Evolutionary conservation across 2,797 vertebrate species (phyloP).

Genomic region (Peromyscus attwateri): DNA sequence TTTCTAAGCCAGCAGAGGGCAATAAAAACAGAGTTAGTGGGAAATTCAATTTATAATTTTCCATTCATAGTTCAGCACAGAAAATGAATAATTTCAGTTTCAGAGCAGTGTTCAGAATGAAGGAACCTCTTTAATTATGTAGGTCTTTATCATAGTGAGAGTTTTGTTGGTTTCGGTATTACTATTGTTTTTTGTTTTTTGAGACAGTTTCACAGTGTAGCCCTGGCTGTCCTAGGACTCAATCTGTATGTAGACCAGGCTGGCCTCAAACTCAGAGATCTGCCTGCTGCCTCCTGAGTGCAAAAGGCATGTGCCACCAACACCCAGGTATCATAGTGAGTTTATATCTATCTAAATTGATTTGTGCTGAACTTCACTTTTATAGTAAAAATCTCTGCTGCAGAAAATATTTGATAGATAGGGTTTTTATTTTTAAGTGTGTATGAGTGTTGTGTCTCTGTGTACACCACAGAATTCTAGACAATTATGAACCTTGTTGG

Average conservation of each 20-base stretch:
- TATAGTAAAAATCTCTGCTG: not conserved
- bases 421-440: not conserved
- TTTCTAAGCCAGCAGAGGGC: constrained; percentile 84
- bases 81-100: constrained; percentile 42
- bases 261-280: not conserved
- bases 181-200: not conserved
- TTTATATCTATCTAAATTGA: constrained; percentile 47
- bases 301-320: not conserved
- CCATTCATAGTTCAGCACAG: constrained; percentile 27
- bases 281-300: not conserved
- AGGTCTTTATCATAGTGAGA: not conserved
- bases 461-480: not conserved
- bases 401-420: not conserved
- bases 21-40: constrained; percentile 74
- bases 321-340: not conserved
- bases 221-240: not conserved
- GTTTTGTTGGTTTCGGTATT: not conserved
- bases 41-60: constrained; percentile 61
- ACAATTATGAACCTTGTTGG: not conserved
- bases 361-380: constrained; percentile 35
- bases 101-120: constrained; percentile 41
- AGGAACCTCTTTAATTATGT: constrained; percentile 30
- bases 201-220: not conserved
- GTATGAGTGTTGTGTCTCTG: not conserved
- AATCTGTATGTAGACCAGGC: not conserved